A percentile compares a stretch with the other conserved stretches of the same genome.
These are phyloP conservation scores for Bradypodion ventrale DNA, from an alignment of 2,797 vertebrate species.

Conservation along the genomic window DNA sequence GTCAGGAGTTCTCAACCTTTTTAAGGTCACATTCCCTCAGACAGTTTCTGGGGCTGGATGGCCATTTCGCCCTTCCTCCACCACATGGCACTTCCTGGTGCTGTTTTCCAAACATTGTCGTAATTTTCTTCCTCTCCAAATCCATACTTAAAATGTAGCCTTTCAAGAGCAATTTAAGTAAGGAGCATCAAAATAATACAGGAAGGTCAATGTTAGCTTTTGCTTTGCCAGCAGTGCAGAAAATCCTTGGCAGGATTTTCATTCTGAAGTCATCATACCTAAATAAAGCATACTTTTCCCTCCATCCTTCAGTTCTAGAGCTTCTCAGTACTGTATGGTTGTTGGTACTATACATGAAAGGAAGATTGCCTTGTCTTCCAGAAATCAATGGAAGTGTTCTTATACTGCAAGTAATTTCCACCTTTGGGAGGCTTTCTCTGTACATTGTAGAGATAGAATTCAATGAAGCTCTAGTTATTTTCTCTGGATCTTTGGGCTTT, in stretches of 20 bases:
- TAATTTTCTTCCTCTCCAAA: neutral
- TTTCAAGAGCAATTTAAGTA: slow-evolving; percentile 51
- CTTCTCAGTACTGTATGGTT: slow-evolving; percentile 16
- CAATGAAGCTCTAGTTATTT: neutral
- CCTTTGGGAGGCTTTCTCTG: neutral
- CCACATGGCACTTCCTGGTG: too few species aligned
- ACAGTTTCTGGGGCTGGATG: too few species aligned
- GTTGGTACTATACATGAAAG: slow-evolving; percentile 14
- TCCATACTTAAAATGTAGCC: slow-evolving; percentile 43
- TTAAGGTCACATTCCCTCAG: too few species aligned
- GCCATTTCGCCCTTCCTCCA: too few species aligned
- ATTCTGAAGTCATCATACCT: neutral
- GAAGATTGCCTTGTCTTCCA: slow-evolving; percentile 29
- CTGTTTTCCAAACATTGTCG: slow-evolving; percentile 38
- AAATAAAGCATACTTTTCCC: slow-evolving; percentile 19
- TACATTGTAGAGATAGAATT: neutral
- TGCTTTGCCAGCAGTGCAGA: slow-evolving; percentile 13
- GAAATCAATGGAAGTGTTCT: neutral
- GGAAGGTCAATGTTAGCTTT: slow-evolving; percentile 35
- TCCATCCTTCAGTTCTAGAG: neutral
- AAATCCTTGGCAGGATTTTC: slow-evolving; percentile 19
- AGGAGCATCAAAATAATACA: slow-evolving; percentile 14
- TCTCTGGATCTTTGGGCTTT: neutral
- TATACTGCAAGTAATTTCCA: neutral
- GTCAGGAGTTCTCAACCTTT: too few species aligned